Base-by-base conservation (phyloP, 2,797 vertebrate species). In the Babyrousa celebensis region DNA sequence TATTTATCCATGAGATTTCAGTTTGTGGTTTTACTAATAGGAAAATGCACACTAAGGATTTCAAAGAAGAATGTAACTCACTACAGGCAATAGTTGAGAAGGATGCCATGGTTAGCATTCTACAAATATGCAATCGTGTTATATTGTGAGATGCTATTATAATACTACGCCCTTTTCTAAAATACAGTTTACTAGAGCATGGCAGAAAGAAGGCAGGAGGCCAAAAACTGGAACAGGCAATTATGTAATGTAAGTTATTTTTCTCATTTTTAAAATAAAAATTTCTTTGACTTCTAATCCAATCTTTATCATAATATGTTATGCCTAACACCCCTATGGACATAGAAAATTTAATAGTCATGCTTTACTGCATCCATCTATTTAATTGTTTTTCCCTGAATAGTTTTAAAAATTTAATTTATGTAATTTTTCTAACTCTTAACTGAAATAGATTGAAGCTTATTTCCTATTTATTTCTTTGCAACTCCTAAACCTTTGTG, bases 101-200 rank as follows among this genome's bases (percentile, higher is more conserved):
- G 95, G 80, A 97, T 85, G 95, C 94, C 96, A 94, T 88, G 94
- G 96, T 96, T 98, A 98, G 97, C 97, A 96, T 97, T 80, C 95
- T 94, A 98, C 96, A 97, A 95, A 98, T 97, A 97, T 83, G 96
- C 96, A 98, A 98, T 98, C 97, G 98, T 97, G 96, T 98, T 98
- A 97, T 79, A 97, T 94, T 98, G 96, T 96, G 96, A 96, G 97
- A 98, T 97, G 88, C 82, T 98, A 97, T 97, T 98, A 97, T 97
- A 97, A 97, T 96, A 95, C 83, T 97, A 91, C 97, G 96, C 97
- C 85, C 98, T 98, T 98, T 98, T 96, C 95, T 96, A 97, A 98
- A 98, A 98, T 94, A 97, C 97, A 97, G 97, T 97, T 98, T 98
- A 98, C 96, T 97, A 97, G 98, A 98, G 98, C 98, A 98, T 98